Evolutionary conservation across 2,113 vertebrate genomes (phyloP).

Genomic region (Nothocercus nigrocapillus): DNA sequence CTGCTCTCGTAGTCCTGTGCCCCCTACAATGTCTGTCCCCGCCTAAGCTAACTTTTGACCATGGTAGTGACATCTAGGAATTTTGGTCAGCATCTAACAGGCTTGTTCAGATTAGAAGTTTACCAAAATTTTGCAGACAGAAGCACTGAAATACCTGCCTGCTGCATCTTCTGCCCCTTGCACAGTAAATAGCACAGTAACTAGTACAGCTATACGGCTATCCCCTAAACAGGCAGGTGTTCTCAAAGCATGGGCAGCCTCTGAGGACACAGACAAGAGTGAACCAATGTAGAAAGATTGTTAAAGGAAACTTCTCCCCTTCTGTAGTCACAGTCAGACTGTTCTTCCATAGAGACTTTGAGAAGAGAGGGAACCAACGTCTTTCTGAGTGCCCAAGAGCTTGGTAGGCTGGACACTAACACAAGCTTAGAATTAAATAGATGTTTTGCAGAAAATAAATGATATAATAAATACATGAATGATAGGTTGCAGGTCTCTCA

Average conservation of each 20-base stretch:
- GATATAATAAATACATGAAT: neutral
- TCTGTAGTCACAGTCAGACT: neutral
- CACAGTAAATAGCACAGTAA: neutral
- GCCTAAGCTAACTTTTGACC: neutral
- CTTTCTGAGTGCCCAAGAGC: neutral
- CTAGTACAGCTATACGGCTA: neutral
- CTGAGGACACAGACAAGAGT: neutral
- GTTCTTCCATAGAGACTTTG: neutral
- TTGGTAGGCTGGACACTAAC: neutral
- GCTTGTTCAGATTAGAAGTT: neutral
- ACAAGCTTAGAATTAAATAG: neutral
- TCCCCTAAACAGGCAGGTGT: neutral
- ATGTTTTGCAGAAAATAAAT: neutral
- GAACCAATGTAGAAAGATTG: neutral
- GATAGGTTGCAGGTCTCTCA: neutral
- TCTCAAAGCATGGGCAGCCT: neutral
- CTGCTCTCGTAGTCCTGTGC: neutral
- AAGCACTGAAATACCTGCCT: neutral
- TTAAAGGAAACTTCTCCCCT: neutral
- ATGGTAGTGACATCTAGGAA: neutral
- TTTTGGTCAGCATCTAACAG: neutral
- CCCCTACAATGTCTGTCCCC: accelerated
- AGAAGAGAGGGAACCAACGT: neutral
- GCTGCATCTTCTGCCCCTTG: neutral
- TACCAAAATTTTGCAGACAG: neutral